Evolutionary conservation across 2,797 vertebrate species (phyloP).

Genomic region (Neosilurus mollespiculum): DNA sequence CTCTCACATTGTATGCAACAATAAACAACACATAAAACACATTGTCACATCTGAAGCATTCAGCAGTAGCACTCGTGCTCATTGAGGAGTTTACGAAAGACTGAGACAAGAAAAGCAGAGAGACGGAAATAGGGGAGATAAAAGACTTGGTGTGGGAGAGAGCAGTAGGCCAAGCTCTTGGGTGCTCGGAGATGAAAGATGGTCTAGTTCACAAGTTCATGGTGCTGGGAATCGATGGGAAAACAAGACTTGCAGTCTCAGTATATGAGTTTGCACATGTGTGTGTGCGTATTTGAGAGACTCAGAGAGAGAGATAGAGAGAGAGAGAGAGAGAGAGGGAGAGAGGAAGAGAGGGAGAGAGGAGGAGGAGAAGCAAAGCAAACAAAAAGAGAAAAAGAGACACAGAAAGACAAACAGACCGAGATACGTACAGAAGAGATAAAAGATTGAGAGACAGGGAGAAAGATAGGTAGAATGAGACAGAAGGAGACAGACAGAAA

Average conservation of each 20-base stretch:
- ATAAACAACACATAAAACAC: neutral
- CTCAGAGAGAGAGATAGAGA: neutral
- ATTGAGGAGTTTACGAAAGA: neutral
- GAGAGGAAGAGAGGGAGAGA: neutral
- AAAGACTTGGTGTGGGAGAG: slow-evolving; percentile 1
- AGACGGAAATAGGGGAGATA: neutral
- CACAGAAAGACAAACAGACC: neutral
- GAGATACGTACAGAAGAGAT: neutral
- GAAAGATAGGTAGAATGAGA: neutral
- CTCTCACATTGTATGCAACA: neutral
- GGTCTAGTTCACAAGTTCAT: slow-evolving; percentile 46
- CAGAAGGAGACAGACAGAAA: slow-evolving; percentile 23
- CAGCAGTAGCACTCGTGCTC: neutral
- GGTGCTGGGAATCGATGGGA: slow-evolving; percentile 11
- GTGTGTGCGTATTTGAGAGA: neutral
- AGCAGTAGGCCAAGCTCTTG: slow-evolving; percentile 36
- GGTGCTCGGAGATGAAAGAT: slow-evolving; percentile 42
- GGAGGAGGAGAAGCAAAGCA: neutral
- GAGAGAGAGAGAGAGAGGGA: neutral
- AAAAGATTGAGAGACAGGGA: neutral
- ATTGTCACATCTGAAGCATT: neutral
- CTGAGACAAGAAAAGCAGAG: neutral
- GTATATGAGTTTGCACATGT: neutral
- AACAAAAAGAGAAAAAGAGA: neutral
- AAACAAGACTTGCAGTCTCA: slow-evolving; percentile 18